phyloP scores from a whole-genome alignment of 2,113 vertebrate species.

The Corythornis cristatus region DNA sequence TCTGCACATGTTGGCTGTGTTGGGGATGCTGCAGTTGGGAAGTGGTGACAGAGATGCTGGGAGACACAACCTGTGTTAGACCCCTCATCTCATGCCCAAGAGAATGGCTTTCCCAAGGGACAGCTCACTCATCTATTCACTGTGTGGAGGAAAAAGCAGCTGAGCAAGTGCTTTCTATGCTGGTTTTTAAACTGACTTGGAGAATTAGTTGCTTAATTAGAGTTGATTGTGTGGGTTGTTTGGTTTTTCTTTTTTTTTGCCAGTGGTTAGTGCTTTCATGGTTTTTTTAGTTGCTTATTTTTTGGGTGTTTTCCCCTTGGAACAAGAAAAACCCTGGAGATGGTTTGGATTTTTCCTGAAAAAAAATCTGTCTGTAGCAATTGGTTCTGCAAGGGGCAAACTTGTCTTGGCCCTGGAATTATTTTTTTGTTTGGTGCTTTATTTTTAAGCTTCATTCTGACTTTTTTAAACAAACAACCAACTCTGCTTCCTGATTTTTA shows the following conservation, averaged over 20 bases:
- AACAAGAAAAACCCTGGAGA: neutral
- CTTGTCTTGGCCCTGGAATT: neutral
- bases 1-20: fast-evolving
- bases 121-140: neutral
- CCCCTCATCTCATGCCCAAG: neutral
- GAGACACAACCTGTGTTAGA: neutral
- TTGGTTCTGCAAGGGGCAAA: neutral
- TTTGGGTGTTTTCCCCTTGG: neutral
- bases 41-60: neutral
- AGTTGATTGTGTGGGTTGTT: neutral
- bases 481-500: neutral
- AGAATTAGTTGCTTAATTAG: neutral
- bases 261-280: neutral
- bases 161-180: neutral
- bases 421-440: neutral
- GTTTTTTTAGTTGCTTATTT: neutral
- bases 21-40: neutral
- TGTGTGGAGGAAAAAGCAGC: neutral
- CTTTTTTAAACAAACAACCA: no score
- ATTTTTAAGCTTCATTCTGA: neutral
- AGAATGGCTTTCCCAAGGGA: neutral
- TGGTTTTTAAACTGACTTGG: neutral
- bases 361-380: neutral
- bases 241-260: neutral
- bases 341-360: neutral